These are phyloP conservation scores for Dasyprocta punctata DNA, from an alignment of 2,113 vertebrate genomes.

Conservation along the genomic window DNA sequence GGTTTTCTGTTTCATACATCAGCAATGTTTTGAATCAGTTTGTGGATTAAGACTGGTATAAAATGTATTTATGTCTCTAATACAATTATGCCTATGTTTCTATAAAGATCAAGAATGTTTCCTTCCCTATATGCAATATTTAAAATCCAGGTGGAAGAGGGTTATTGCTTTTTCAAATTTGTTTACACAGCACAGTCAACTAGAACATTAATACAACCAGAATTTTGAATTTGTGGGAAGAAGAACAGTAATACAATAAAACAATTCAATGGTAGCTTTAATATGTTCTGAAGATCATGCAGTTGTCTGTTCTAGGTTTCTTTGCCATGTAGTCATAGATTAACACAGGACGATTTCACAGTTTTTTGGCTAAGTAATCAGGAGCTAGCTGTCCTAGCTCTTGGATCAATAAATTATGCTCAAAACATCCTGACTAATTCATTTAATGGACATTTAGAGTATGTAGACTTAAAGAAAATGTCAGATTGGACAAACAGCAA, in stretches of 20 bases:
- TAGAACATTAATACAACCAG: not conserved
- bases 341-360: not conserved
- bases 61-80: not conserved
- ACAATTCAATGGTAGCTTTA: not conserved
- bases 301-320: not conserved
- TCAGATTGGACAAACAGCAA: constrained; percentile 18
- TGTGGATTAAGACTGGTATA: not conserved
- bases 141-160: not conserved
- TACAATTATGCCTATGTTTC: not conserved
- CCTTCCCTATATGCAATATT: not conserved
- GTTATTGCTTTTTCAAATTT: not conserved
- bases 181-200: not conserved
- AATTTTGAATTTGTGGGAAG: not conserved
- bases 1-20: not conserved
- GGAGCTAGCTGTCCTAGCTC: not conserved
- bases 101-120: not conserved
- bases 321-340: not conserved
- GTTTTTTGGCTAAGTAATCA: constrained; percentile 3
- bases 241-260: not conserved
- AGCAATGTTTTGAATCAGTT: not conserved
- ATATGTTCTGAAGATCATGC: not conserved
- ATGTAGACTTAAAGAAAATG: not conserved
- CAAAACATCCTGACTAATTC: constrained; percentile 43
- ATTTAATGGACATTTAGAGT: constrained; percentile 45
- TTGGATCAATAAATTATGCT: constrained; percentile 51